Percentiles rank a stretch among this genome's conserved stretches.
phyloP scores from a whole-genome alignment of 2,113 vertebrate genomes.

The Acinonyx jubatus region DNA sequence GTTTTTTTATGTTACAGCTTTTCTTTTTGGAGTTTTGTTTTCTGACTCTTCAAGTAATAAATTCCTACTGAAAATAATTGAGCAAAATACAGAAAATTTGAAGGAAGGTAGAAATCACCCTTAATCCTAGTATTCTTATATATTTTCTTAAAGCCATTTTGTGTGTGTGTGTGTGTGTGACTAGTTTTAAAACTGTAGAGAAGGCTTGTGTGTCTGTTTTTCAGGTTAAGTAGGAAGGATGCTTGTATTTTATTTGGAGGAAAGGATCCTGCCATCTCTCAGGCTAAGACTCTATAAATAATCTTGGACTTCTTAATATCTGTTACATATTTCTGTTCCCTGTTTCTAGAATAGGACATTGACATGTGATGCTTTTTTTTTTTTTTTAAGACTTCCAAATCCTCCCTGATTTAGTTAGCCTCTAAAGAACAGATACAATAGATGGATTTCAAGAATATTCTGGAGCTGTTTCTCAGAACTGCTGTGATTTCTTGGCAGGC shows the following conservation, averaged over 20 bases:
- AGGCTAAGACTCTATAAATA: not conserved
- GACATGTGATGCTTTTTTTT: not conserved
- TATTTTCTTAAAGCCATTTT: not conserved
- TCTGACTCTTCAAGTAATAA: conserved; percentile 8
- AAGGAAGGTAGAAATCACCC: not conserved
- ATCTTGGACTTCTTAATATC: not conserved
- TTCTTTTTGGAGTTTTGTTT: not conserved
- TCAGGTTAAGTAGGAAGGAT: not conserved
- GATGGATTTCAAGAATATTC: conserved; percentile 15
- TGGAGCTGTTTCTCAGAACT: conserved; percentile 12
- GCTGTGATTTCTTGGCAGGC: not conserved
- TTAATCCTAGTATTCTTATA: not conserved
- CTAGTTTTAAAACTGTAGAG: not conserved
- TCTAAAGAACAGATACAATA: not conserved
- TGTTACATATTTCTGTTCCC: not conserved
- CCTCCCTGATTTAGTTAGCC: not conserved
- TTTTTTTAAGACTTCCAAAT: not conserved
- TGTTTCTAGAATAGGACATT: not conserved
- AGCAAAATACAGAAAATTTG: not conserved
- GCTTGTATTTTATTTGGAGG: not conserved
- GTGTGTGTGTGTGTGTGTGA: not conserved
- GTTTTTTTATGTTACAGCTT: not conserved
- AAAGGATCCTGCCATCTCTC: not conserved
- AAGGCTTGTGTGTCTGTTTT: not conserved
- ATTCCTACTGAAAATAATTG: not conserved